Evolutionary conservation across 2,888 invertebrate genomes (phyloP).

Genomic region (Cerceris rybyensis): DNA sequence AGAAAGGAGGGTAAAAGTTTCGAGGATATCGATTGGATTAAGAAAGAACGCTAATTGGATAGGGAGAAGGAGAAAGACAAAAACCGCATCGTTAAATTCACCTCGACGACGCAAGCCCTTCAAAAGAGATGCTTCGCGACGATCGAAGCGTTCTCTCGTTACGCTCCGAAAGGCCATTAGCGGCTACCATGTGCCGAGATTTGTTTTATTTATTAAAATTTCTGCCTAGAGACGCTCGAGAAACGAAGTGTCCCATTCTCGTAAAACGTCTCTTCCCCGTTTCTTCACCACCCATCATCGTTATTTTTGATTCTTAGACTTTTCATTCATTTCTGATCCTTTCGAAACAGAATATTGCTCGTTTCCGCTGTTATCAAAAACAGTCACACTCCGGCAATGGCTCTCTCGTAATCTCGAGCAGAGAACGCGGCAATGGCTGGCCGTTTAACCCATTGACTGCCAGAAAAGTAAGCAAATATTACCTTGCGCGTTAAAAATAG

Average conservation of each 20-base stretch:
- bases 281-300: neutral
- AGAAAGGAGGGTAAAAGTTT: neutral
- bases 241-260: neutral
- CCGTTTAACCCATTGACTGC: no score
- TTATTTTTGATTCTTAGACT: no score
- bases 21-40: neutral
- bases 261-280: neutral
- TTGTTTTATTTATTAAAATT: neutral
- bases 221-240: neutral
- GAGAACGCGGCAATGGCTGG: no score
- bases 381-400: no score
- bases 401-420: no score
- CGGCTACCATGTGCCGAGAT: neutral
- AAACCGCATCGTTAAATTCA: no score
- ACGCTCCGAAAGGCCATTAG: constrained; percentile 1
- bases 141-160: neutral
- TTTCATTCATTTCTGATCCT: no score
- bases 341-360: no score
- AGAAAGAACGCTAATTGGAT: neutral
- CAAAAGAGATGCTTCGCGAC: constrained; percentile 10
- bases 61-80: neutral
- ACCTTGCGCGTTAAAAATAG: no score
- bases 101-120: neutral
- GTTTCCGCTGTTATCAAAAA: no score
- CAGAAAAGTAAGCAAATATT: no score